Base-by-base conservation (phyloP, 2,888 invertebrate genomes). In the Limnephilus rhombicus region DNA sequence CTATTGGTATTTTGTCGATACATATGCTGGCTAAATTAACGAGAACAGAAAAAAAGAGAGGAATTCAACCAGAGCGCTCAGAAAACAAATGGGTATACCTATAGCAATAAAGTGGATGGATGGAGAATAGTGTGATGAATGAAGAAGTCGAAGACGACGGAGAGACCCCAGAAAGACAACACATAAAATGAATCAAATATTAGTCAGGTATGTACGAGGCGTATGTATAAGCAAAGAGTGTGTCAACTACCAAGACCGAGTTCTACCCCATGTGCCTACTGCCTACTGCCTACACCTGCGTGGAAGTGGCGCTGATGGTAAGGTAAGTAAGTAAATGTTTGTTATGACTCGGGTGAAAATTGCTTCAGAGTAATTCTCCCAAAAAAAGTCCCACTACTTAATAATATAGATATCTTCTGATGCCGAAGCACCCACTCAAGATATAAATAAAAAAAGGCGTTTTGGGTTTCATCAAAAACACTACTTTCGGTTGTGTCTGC, bases 271-370 rank as follows among this genome's bases (percentile, higher is more conserved):
- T 31, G 15, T 82, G 82, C 82, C 12, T n/a, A n/a, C n/a, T n/a
- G n/a, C n/a, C n/a, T n/a, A n/a, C n/a, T 82, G 82, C 82, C 12
- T 31, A 82, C 82, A 83, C 18, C 83, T 41, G 34, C 37, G 83
- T 0, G 24, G 2, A 24, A 18, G 24, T 24, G 24, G 83, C 15
- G 18, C 37, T 34, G 29, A 82, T 82, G 34, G 4, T 31, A 85
- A 86, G 86, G 24, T 45, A 49, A 86, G 13, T n/a, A 3, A 82
- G 37, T 31, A 3, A 34, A 3, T 24, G 7, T 18, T 18, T 4
- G 7, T 68, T 24, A 24, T 68, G 18, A 24, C 24, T 68, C 24
- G 68, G 68, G 68, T n/a, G 24, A 68, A 24, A 68, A 24, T n/a
- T 68, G 68, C 68, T 68, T 68, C 1, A n/a, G 68, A 68, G 18